Base-by-base conservation (phyloP, 2,113 vertebrate genomes). In the Erythrocercus mccallii region DNA sequence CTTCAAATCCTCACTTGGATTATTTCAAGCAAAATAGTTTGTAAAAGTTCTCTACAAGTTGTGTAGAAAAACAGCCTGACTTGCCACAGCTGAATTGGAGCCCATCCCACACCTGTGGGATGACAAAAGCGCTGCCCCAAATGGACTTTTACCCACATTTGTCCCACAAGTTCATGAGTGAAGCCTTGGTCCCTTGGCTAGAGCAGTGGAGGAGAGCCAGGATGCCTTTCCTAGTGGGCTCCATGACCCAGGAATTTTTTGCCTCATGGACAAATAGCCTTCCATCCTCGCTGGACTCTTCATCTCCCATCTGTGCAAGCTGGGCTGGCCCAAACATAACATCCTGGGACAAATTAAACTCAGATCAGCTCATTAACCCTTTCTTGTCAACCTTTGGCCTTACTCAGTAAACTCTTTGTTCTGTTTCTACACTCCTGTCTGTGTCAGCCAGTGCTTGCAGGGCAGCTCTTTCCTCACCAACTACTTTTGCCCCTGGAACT, bases 31-130 rank as follows among this genome's bases (percentile, higher is more conserved):
- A 78, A 28, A 70, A 35, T 47, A 28, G 3, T 54, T 93, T 15
- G 21, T 40, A 20, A 3, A 62, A 66, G 16, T 44, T 77, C 28
- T 27, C 8, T 31, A 7, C 5, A n/a, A 25, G 5, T 9, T 61
- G 44, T 3, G 3, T n/a, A 73, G 58, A 83, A 65, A 37, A 2
- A 27, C 2, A 2, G 23, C 11, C 27, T 0, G 0, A 15, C 30
- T 42, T 48, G 14, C 28, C 0, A 1, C 53, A 60, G 15, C 24
- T 44, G 44, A 60, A 20, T 8, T 90, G 33, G 18, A 38, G 30
- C 24, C 9, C 37, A 60, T 33, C 12, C 18, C 54, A 40, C 0
- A 0, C 6, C 42, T 54, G 15, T 37, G 37, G 24, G 40, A 10
- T 48, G 40, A 17, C 48, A 79, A 71, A 84, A 27, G 15, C 35